phyloP scores from a whole-genome alignment of 1,140 invertebrate genomes.

The Arctopsyche grandis region DNA sequence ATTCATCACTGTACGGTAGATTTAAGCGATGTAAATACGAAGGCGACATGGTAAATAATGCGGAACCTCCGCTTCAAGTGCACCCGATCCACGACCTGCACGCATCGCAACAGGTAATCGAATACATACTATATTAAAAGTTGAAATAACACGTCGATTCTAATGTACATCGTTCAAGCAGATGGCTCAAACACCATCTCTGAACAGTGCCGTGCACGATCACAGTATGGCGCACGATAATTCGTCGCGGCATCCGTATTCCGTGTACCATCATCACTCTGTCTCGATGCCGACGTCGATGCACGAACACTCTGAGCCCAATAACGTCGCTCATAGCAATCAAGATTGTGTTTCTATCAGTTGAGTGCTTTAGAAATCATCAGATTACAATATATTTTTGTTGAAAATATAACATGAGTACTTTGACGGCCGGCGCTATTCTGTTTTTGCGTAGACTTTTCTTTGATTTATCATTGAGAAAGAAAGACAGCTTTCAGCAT shows the following conservation, averaged over 20 bases:
- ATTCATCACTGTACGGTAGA: conserved; percentile 87
- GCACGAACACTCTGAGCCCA: conserved; percentile 42
- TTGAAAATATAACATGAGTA: neutral
- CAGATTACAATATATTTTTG: neutral
- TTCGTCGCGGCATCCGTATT: conserved; percentile 45
- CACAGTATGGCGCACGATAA: conserved; percentile 33
- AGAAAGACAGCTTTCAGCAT: no score
- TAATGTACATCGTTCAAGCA: conserved; percentile 13
- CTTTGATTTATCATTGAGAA: no score
- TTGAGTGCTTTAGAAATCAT: conserved; percentile 37
- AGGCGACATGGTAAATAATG: conserved; percentile 44
- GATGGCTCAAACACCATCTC: conserved; percentile 13
- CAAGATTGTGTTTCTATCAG: conserved; percentile 54
- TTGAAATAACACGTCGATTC: neutral
- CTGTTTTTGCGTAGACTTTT: no score
- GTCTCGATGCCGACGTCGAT: conserved; percentile 38
- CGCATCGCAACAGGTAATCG: conserved; percentile 42
- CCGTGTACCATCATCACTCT: conserved; percentile 47
- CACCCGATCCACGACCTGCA: conserved; percentile 42
- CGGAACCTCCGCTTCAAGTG: conserved; percentile 37
- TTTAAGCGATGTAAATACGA: conserved; percentile 81
- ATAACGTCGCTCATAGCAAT: conserved; percentile 45
- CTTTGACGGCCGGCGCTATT: neutral
- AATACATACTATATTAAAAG: neutral
- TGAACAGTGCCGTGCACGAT: conserved; percentile 38